Base-by-base conservation (phyloP, 1,140 invertebrate species). In the Bombus sibiricus region DNA sequence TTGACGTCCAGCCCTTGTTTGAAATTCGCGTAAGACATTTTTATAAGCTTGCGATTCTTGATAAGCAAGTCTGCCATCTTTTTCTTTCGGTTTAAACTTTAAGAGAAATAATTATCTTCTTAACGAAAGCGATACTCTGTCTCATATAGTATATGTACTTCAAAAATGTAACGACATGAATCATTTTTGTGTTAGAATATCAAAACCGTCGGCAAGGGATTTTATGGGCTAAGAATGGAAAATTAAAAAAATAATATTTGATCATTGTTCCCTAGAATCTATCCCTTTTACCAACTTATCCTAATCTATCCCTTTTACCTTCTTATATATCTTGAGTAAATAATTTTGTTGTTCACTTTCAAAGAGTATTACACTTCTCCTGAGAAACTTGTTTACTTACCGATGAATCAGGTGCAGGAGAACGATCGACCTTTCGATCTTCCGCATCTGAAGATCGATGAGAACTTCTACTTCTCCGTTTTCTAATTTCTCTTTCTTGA, bases 21-120 rank as follows among this genome's bases (percentile, higher is more conserved):
- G 79, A 82, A 92, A 88, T 43, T 92, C 92, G 10, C 86, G 28
- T 37, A 91, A 37, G 12, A 93, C 85, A 3, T 89, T 75, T 72
- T 79, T 90, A 39, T 90, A 93, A 3, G 80, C 83, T 72, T 90
- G 76, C 9, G 84, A 92, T 75, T 90, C 89, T 74, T 93, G 92
- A 85, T 92, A 92, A 1, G 91, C 89, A 18, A 92, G 84, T 8
- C 53, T 83, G 0, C 80, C 71, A 28, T 72, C 71, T 41, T 66
- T 66, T 15, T 69, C 53, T 2, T 5, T 53, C 10, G 47, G 1
- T 22, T n/a, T 89, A 15, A 59, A 28, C 88, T 89, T 69, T 28
- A 72, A 87, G 53, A 18, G 3, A 73, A 72, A 32, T 22, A 39
- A 41, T 72, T n/a, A 12, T 71, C 59, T 71, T n/a, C 53, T 62